phyloP scores from a whole-genome alignment of 2,113 vertebrate genomes.

The Amazona vittata region DNA sequence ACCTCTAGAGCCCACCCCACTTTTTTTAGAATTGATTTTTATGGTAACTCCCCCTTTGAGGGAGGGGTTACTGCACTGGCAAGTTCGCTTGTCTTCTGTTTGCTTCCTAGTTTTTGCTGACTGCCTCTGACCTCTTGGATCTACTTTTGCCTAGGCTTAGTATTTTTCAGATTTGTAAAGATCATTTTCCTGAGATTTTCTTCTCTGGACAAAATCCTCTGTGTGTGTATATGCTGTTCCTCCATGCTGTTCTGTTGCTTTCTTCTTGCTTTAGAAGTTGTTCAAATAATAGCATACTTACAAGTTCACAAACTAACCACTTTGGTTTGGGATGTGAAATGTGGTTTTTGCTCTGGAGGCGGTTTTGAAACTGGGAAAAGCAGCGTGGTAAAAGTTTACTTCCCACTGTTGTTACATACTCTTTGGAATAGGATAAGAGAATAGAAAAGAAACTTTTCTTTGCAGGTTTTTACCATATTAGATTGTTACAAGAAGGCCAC shows the following conservation, averaged over 20 bases:
- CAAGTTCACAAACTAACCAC: neutral
- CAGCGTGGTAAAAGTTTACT: neutral
- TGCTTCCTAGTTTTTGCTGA: neutral
- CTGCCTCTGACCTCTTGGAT: neutral
- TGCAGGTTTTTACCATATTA: slow-evolving; percentile 82
- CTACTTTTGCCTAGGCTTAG: neutral
- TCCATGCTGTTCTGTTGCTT: neutral
- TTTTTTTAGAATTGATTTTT: neutral
- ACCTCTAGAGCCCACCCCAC: neutral
- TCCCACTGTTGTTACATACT: neutral
- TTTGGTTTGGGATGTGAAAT: neutral
- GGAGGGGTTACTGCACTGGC: neutral
- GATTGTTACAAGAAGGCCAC: slow-evolving; percentile 81
- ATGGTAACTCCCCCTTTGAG: accelerated
- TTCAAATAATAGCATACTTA: neutral
- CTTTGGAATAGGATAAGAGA: neutral
- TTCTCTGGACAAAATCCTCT: neutral
- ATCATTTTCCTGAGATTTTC: neutral
- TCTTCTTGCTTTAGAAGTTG: neutral
- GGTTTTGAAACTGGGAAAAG: neutral
- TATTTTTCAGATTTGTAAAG: neutral
- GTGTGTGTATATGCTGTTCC: accelerated
- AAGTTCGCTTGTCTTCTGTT: neutral
- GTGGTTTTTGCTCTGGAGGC: neutral
- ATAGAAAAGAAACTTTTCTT: neutral